Evolutionary conservation across 2,797 vertebrate genomes (phyloP).

Genomic region (Cichlasoma orientale): DNA sequence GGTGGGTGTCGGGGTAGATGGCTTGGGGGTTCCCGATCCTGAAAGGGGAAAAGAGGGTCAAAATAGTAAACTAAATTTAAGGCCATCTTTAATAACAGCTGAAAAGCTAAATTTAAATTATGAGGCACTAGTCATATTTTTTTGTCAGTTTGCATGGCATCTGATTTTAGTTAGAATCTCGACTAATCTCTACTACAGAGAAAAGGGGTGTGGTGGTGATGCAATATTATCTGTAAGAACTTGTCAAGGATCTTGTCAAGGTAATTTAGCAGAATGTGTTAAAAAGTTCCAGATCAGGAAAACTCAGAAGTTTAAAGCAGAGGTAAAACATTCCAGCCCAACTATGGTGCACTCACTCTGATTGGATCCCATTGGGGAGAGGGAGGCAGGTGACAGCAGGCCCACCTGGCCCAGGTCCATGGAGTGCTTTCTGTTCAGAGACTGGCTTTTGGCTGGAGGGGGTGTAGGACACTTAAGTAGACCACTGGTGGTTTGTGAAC

Average conservation of each 20-base stretch:
- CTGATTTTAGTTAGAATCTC: constrained; percentile 18
- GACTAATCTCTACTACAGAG: neutral
- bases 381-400: constrained; percentile 91
- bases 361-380: constrained; percentile 92
- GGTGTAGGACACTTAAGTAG: constrained; percentile 97
- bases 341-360: constrained; percentile 90
- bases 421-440: constrained; percentile 94
- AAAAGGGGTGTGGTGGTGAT: constrained; percentile 3
- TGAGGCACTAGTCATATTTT: neutral
- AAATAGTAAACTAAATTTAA: neutral
- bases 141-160: neutral
- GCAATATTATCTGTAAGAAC: constrained; percentile 1
- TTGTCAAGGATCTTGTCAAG: too few relatives aligned
- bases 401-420: constrained; percentile 91
- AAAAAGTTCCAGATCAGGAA: constrained; percentile 24
- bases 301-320: constrained; percentile 19
- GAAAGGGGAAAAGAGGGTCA: constrained; percentile 57
- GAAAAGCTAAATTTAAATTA: neutral
- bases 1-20: constrained; percentile 95
- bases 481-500: constrained; percentile 90
- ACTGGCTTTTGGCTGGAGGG: constrained; percentile 89
- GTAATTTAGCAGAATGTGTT: constrained; percentile 18
- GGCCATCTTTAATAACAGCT: too few relatives aligned
- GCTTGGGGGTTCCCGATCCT: constrained; percentile 98
- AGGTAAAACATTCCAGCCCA: constrained; percentile 16